A percentile compares a stretch with the other conserved stretches of the same genome.
Evolutionary conservation across 2,797 vertebrate genomes (phyloP).

Genomic region (Sebastes vulpes): DNA sequence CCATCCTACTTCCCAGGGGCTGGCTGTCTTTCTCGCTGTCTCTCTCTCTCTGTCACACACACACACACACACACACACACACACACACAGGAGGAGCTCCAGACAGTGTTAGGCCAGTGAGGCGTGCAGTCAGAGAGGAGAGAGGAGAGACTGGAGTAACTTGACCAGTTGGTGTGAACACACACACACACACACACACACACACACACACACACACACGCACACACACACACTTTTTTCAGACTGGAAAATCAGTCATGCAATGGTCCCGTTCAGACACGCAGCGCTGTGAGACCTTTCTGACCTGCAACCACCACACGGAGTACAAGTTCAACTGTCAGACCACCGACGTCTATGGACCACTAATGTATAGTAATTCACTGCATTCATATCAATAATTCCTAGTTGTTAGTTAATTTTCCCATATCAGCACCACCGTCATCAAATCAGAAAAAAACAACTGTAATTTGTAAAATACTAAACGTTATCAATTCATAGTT

Average conservation of each 20-base stretch:
- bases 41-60: slow-evolving; percentile 23
- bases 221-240: neutral
- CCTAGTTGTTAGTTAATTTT: too few relatives aligned
- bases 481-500: too few relatives aligned
- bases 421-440: too few relatives aligned
- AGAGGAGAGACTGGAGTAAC: slow-evolving; percentile 62
- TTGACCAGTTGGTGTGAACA: slow-evolving; percentile 54
- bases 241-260: slow-evolving; percentile 67
- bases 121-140: slow-evolving; percentile 66
- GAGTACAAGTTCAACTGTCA: slow-evolving; percentile 40
- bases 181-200: neutral
- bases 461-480: too few relatives aligned
- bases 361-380: slow-evolving; percentile 6
- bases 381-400: neutral
- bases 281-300: slow-evolving; percentile 37
- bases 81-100: slow-evolving; percentile 58
- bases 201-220: neutral
- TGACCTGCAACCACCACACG: slow-evolving; percentile 38
- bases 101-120: slow-evolving; percentile 77
- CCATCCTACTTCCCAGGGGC: slow-evolving; percentile 82
- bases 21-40: slow-evolving; percentile 71
- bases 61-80: slow-evolving; percentile 21
- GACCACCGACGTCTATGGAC: neutral
- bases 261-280: slow-evolving; percentile 54
- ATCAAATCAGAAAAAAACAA: too few relatives aligned